These are phyloP conservation scores for Hemiscyllium ocellatum DNA, from an alignment of 2,113 vertebrate genomes.

Conservation along the genomic window DNA sequence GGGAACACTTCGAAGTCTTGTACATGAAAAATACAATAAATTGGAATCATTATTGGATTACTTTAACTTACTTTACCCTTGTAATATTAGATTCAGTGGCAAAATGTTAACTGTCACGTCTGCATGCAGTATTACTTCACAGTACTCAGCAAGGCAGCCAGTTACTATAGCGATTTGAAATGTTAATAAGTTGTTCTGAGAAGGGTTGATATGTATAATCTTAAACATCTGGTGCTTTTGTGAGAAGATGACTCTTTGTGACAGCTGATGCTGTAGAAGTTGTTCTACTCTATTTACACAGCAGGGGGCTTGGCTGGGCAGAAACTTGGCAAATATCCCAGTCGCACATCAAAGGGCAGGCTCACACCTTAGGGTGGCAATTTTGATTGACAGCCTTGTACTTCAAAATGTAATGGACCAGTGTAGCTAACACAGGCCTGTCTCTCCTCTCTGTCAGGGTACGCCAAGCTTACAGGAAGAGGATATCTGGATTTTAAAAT, in stretches of 20 bases:
- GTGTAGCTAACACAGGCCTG: neutral
- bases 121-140: neutral
- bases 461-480: neutral
- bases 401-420: neutral
- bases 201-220: conserved; percentile 10
- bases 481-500: neutral
- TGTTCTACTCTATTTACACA: conserved; percentile 13
- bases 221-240: conserved; percentile 31
- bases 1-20: neutral
- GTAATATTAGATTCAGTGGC: neutral
- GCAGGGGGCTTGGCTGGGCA: neutral
- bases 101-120: neutral
- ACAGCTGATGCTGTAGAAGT: neutral
- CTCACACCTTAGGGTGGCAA: neutral
- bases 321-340: neutral
- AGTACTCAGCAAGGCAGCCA: neutral
- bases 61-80: neutral
- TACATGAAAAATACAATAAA: neutral
- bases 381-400: neutral
- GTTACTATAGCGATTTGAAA: conserved; percentile 26
- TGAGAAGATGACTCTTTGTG: conserved; percentile 5
- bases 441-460: neutral
- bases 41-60: neutral
- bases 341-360: neutral
- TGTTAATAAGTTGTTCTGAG: conserved; percentile 23